Conservation (phyloP, 2,888 invertebrate species). For the Panzeria rudis region DNA sequence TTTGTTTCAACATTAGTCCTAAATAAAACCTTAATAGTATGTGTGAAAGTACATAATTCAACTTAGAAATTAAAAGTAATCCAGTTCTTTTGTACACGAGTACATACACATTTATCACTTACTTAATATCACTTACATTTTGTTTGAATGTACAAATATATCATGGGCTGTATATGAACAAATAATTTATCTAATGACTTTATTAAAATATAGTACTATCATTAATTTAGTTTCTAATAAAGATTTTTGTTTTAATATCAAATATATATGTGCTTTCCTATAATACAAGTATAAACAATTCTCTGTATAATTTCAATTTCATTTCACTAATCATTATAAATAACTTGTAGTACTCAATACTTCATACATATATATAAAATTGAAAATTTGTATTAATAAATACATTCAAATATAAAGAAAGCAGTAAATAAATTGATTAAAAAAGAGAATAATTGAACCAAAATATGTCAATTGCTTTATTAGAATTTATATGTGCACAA, state of each 20-base stretch:
- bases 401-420: not conserved
- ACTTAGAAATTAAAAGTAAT: no score
- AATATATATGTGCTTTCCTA: not conserved
- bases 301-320: not conserved
- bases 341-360: not conserved
- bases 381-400: not conserved
- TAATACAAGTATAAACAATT: not conserved
- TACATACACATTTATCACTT: no score
- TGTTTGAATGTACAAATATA: not conserved
- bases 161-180: not conserved
- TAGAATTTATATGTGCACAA: not conserved
- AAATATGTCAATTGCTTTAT: slow-evolving; percentile 21
- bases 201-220: not conserved
- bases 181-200: not conserved
- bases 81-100: no score
- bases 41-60: no score
- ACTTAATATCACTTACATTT: no score
- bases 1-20: no score
- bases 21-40: no score
- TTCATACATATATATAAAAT: not conserved
- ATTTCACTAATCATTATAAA: not conserved
- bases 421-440: not conserved
- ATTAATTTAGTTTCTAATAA: not conserved
- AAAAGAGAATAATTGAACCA: not conserved
- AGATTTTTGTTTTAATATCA: not conserved